Evolutionary conservation across 1,140 invertebrate genomes (phyloP), one percentile per base, ranked within the genome.

Genomic region (Bombus cullumanus): DNA sequence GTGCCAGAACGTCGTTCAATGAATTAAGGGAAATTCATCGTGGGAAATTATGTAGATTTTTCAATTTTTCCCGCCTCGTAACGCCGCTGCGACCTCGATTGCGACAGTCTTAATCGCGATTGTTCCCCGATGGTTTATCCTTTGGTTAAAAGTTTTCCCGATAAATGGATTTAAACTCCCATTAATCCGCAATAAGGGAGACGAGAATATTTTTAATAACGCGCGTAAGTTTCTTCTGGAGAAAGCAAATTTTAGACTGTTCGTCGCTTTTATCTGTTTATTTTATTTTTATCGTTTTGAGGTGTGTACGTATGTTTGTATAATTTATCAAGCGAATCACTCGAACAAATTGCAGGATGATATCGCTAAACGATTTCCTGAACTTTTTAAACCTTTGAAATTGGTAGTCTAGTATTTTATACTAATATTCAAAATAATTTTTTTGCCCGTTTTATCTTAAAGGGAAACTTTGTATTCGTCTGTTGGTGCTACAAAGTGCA

Each of bases 1-100:
- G 34, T 12, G 18, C 13, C 31, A 37, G 31, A 25, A 53, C 37
- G 41, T 47, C 72, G 72, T 41, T 74, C 41, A 25, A 76, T 37
- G 41, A 73, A 73, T 73, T 73, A 73, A 73, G 31, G 53, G 53
- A 76, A 76, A 76, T 59, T 76, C 74, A 59, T 76, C 74, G 53
- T 34, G 31, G 25, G 74, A n/a, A 76, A 76, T 76, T 76, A 76
- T 76, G 74, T 37, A 76, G 53, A 76, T 76, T 76, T 59, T 76
- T 76, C 53, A 59, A 76, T 59, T 59, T 76, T 59, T 37, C 53
- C 15, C 39, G 6, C 1, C 71, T 71, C 37, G 59, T 62, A 62
- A 28, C 57, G 57, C 57, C 28, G 57, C 57, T n/a, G 3, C 28
- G 37, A 71, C 37, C 71, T 73, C 71, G 41, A 43, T 43, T n/a